These are phyloP conservation scores for Enteromius argenteus DNA, from an alignment of 2,797 vertebrate genomes.

Conservation along the genomic window DNA sequence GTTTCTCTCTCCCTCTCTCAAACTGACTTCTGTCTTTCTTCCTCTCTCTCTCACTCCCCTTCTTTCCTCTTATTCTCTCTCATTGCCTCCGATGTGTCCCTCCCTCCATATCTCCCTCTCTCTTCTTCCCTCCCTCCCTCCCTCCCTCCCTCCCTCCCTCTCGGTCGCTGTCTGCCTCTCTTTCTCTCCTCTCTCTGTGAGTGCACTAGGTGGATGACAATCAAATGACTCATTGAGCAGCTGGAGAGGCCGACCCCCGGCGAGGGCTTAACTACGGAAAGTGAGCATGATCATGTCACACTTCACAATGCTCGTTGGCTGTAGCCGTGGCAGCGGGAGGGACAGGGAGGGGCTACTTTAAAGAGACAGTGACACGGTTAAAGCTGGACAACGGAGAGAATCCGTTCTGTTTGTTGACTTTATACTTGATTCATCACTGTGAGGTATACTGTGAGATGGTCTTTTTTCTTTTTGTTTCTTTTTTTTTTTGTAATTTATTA, in stretches of 20 bases:
- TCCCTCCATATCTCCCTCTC: constrained; percentile 22
- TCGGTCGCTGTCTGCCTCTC: constrained; percentile 42
- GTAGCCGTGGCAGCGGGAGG: constrained; percentile 77
- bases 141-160: constrained; percentile 26
- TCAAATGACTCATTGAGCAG: constrained; percentile 87
- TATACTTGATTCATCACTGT: constrained; percentile 2
- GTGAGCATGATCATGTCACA: constrained; percentile 85
- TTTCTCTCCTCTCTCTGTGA: constrained; percentile 52
- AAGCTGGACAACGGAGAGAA: constrained; percentile 52
- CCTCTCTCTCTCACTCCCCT: constrained; percentile 48
- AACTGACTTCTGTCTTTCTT: constrained; percentile 54
- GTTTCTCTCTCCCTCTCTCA: constrained; percentile 66
- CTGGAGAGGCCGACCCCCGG: constrained; percentile 80
- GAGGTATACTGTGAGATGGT: not conserved
- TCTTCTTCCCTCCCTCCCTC: constrained; percentile 22
- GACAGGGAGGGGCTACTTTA: constrained; percentile 65
- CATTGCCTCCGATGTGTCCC: constrained; percentile 22
- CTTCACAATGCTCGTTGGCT: constrained; percentile 85
- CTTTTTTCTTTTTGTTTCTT: not conserved
- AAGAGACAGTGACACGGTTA: constrained; percentile 63
- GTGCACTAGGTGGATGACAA: constrained; percentile 86
- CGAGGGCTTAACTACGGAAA: constrained; percentile 87
- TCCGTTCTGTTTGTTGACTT: not conserved
- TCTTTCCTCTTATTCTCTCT: constrained; percentile 18
- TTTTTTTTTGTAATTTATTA: constrained; percentile 13